Base-by-base conservation (phyloP, 1,140 invertebrate genomes). In the Epicauta chinensis region DNA sequence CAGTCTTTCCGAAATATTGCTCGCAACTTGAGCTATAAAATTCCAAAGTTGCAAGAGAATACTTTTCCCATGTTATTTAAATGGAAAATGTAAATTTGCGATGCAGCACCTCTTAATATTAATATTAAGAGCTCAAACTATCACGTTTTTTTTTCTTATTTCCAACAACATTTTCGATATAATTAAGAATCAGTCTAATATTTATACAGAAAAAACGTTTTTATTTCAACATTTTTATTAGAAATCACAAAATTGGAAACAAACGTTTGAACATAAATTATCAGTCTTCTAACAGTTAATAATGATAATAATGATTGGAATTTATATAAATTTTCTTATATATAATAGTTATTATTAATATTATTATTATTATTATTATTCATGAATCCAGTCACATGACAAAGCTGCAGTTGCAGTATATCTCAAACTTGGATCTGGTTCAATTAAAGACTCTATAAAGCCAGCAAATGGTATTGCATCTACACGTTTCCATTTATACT, bases 401-500 rank as follows among this genome's bases (percentile, higher is more conserved):
- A 97, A 80, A 76, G 92, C 95, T 66, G 94, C 83, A 51, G 83
- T 83, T 58, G 97, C 97, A 41, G 93, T 96, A 47, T 92, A 90
- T 65, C 97, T 81, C 61, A 84, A 79, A 56, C 80, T 81, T 32
- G 93, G 91, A 75, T 98, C 93, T 73, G 92, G 97, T 59, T 88
- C 84, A 60, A 98, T 79, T 91, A 98, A 96, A 43, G 92, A 93
- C 59, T 84, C 80, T 51, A 98, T 78, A 74, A 98, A 98, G 65
- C 90, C 83, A 17, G 89, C 81, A 77, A 98, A 97, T 53, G 86
- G 85, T 59, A 83, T 81, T 4, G 95, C 96, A 66, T 94, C 86
- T 45, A 81, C 75, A 34, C 81, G 73, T 59, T 82, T 78, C 93
- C 94, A 98, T 61, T 93, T 84, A 74, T 98, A 98, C 70, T 98